A percentile compares a stretch with the other conserved stretches of the same genome.
phyloP scores from a whole-genome alignment of 2,888 invertebrate genomes.

The Caradrina clavipalpis region DNA sequence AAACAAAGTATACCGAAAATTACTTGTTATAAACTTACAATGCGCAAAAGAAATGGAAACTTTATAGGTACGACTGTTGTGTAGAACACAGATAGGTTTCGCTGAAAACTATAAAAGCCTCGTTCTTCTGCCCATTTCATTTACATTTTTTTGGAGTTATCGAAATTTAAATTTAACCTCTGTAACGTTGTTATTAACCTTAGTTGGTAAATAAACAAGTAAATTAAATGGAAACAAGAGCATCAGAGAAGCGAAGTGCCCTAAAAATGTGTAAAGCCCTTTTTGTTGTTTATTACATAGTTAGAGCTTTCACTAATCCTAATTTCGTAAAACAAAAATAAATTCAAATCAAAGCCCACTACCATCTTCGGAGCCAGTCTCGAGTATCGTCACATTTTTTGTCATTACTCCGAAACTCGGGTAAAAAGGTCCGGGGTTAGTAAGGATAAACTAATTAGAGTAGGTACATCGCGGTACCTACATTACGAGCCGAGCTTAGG shows the following conservation, averaged over 20 bases:
- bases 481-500: conserved; percentile 31
- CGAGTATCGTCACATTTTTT: conserved; percentile 53
- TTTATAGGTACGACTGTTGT: too few relatives aligned
- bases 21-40: neutral
- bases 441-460: conserved; percentile 62
- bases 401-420: conserved; percentile 36
- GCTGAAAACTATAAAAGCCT: neutral
- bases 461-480: conserved; percentile 40
- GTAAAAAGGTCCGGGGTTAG: conserved; percentile 42
- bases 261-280: conserved; percentile 1
- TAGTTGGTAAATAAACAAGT: neutral
- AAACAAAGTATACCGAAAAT: too few relatives aligned
- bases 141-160: neutral
- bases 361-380: conserved; percentile 24
- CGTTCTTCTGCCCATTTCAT: neutral
- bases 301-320: neutral
- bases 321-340: conserved; percentile 12
- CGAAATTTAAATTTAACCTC: neutral
- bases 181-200: conserved; percentile 1
- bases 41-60: neutral
- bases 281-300: conserved; percentile 25
- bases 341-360: conserved; percentile 14
- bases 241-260: neutral
- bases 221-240: conserved; percentile 3
- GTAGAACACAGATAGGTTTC: neutral